phyloP scores from a whole-genome alignment of 2,113 vertebrate species.

The Hydropotes inermis region DNA sequence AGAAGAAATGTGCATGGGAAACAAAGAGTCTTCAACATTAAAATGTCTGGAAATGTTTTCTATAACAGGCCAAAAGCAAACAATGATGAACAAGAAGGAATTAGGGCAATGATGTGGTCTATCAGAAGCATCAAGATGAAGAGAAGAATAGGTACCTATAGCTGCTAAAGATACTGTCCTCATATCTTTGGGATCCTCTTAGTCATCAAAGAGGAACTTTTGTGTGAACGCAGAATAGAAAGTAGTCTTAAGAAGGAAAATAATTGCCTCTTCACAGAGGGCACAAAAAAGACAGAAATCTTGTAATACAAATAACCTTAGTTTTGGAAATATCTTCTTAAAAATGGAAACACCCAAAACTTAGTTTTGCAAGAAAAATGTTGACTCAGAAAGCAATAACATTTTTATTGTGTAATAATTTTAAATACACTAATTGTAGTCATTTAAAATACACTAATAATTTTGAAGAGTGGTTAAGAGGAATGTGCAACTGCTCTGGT shows the following conservation, averaged over 20 bases:
- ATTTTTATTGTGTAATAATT: neutral
- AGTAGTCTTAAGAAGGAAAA: neutral
- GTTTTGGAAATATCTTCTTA: slow-evolving; percentile 14
- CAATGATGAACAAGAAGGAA: neutral
- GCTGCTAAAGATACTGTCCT: neutral
- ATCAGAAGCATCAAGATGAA: neutral
- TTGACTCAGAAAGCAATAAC: neutral
- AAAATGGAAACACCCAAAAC: neutral
- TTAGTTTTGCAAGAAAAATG: slow-evolving; percentile 20
- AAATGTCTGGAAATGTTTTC: slow-evolving; percentile 25
- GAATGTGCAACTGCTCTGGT: neutral
- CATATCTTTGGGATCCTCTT: neutral
- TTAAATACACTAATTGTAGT: neutral
- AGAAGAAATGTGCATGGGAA: slow-evolving; percentile 34
- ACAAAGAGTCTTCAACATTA: neutral
- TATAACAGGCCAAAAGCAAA: slow-evolving; percentile 21
- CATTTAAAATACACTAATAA: neutral
- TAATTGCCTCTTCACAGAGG: neutral
- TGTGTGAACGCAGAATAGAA: neutral
- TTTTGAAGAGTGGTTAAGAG: neutral
- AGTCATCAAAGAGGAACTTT: neutral
- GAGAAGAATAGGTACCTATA: neutral
- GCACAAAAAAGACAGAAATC: neutral
- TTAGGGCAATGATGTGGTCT: neutral
- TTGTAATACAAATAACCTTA: neutral